Base-by-base conservation (phyloP, 1,140 invertebrate species). In the Drosophila gunungcola region DNA sequence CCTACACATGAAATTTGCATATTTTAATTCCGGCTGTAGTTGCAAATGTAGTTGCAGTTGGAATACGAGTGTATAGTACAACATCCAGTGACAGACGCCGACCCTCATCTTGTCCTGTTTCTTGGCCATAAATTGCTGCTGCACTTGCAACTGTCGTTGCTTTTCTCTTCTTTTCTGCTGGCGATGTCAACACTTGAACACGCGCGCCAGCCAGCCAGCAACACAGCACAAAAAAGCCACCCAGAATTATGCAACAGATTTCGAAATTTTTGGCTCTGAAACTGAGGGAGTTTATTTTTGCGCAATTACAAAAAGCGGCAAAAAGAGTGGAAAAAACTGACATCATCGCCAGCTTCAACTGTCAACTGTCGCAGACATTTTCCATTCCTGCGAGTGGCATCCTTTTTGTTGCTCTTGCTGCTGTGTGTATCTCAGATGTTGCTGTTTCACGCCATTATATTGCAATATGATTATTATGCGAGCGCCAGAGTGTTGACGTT, bases 391-490 rank as follows among this genome's bases (percentile, higher is more conserved):
- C 60, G 39, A 54, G 72, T 76, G 61, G 53, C 73, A 41, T 64
- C 42, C 75, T 64, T 77, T 55, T 51, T 51, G 48, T 51, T 73
- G 48, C 72, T 69, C 60, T 75, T 73, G 13, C 27, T 34, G 58
- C 16, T 34, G 45, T 36, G 42, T 61, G 62, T 38, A 48, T 51
- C 38, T 68, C 67, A 68, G 65, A 68, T 60, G 70, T 45, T 74
- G 61, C 42, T 64, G 77, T 77, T 80, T 83, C 79, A 76, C 84
- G 72, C 82, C 84, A 86, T 86, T 86, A 86, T 89, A 77, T 83
- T 74, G 83, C 84, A 86, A 86, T 86, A 86, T 88, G 84, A 83
- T 88, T 88, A 88, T 88, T 88, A 89, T 89, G 84, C 79, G 84
- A 89, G 73, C 73, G 67, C 84, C 72, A 80, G 75, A 88, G 83